Conservation (phyloP, 2,888 invertebrate species). For the Trichacis sp. region DNA sequence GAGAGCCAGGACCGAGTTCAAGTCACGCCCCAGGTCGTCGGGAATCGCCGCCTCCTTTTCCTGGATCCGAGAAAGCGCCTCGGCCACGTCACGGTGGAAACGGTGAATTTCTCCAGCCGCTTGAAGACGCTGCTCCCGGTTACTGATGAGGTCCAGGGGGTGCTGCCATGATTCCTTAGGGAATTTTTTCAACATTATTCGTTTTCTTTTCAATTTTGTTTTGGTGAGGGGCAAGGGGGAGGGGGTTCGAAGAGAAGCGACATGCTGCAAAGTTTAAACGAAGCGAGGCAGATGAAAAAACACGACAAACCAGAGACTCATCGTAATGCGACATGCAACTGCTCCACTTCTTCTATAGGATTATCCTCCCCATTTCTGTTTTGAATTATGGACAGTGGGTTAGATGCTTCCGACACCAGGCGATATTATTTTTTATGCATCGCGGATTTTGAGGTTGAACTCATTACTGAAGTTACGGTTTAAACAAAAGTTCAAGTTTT, state of each 20-base stretch:
- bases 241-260: neutral
- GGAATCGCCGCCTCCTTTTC: slow-evolving; percentile 90
- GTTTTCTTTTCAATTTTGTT: no score
- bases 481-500: no score
- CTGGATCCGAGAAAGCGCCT: slow-evolving; percentile 88
- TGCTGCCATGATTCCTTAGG: slow-evolving; percentile 86
- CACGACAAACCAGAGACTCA: slow-evolving; percentile 60
- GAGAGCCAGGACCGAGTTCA: slow-evolving; percentile 86
- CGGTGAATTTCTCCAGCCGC: slow-evolving; percentile 98
- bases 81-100: slow-evolving; percentile 95
- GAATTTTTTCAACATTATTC: slow-evolving; percentile 5
- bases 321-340: slow-evolving; percentile 70
- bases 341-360: slow-evolving; percentile 71
- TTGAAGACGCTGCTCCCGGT: slow-evolving; percentile 86
- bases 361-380: slow-evolving; percentile 66
- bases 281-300: neutral
- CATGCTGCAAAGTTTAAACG: neutral
- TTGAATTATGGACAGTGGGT: slow-evolving; percentile 43
- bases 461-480: no score
- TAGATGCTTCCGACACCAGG: slow-evolving; percentile 3
- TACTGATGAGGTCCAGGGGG: slow-evolving; percentile 86
- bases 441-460: no score
- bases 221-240: no score
- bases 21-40: slow-evolving; percentile 83
- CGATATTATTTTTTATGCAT: neutral